phyloP scores from a whole-genome alignment of 1,140 invertebrate species.

The Anastrepha ludens region DNA sequence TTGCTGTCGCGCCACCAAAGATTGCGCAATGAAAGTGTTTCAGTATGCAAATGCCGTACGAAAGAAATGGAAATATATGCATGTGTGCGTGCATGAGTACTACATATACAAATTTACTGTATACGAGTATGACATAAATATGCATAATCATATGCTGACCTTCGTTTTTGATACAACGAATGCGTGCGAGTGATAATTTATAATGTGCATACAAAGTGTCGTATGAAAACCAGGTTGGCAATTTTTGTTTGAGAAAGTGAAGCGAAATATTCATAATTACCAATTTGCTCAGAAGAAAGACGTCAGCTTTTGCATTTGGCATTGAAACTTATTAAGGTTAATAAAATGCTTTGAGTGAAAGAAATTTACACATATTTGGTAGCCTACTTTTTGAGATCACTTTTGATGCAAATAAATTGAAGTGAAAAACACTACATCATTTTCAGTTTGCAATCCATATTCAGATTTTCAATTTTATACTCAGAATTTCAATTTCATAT shows the following conservation, averaged over 20 bases:
- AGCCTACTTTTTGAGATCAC: too few relatives aligned
- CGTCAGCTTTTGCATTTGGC: neutral
- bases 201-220: neutral
- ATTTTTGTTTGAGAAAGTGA: neutral
- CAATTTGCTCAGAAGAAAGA: neutral
- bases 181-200: neutral
- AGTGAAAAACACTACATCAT: too few relatives aligned
- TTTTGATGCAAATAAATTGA: too few relatives aligned
- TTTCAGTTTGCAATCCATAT: too few relatives aligned
- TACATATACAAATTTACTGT: too few relatives aligned
- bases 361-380: too few relatives aligned
- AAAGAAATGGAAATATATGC: slow-evolving; percentile 1
- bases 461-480: too few relatives aligned
- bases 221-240: neutral
- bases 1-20: neutral
- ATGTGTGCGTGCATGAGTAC: neutral
- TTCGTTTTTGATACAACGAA: neutral
- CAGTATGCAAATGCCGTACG: neutral
- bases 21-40: slow-evolving; percentile 15
- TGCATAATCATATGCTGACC: neutral
- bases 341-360: too few relatives aligned
- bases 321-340: neutral
- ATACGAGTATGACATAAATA: too few relatives aligned
- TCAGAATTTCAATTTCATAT: too few relatives aligned
- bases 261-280: neutral